Percentiles rank a stretch among this genome's conserved stretches.
Evolutionary conservation across 1,140 invertebrate genomes (phyloP).

Genomic region (Solenopsis fugax): DNA sequence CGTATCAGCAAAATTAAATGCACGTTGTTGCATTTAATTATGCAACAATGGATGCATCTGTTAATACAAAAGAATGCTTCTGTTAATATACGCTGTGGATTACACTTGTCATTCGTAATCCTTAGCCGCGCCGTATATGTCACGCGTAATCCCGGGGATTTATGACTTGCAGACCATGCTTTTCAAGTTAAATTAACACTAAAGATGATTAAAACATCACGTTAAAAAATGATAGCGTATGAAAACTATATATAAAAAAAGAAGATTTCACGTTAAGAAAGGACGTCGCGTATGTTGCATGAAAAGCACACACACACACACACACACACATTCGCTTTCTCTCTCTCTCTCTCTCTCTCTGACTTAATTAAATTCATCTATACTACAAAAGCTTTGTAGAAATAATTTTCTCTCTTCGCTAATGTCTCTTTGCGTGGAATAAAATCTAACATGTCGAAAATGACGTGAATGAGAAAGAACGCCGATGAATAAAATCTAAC

Average conservation of each 20-base stretch:
- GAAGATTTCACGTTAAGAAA: neutral
- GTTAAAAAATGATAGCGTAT: neutral
- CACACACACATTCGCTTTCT: too few relatives aligned
- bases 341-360: too few relatives aligned
- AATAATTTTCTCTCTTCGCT: constrained; percentile 15
- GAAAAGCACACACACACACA: too few relatives aligned
- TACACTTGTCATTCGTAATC: constrained; percentile 36
- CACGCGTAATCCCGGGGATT: constrained; percentile 40
- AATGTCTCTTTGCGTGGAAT: neutral
- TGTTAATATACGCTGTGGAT: constrained; percentile 46
- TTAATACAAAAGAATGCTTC: too few relatives aligned
- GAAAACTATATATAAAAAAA: neutral
- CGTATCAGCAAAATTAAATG: constrained; percentile 39
- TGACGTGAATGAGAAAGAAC: constrained; percentile 25
- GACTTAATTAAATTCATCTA: constrained; percentile 33
- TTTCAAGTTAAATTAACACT: constrained; percentile 47
- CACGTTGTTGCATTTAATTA: neutral
- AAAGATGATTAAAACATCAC: constrained; percentile 6
- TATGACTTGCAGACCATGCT: constrained; percentile 8
- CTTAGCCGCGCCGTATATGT: constrained; percentile 1
- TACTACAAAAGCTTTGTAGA: neutral
- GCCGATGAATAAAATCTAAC: constrained; percentile 45
- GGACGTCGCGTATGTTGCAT: neutral
- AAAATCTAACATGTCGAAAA: constrained; percentile 26
- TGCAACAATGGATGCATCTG: too few relatives aligned